phyloP scores from a whole-genome alignment of 37 sponge, comb jelly and placozoan species.

The Chondrilla cf. caribensis region DNA sequence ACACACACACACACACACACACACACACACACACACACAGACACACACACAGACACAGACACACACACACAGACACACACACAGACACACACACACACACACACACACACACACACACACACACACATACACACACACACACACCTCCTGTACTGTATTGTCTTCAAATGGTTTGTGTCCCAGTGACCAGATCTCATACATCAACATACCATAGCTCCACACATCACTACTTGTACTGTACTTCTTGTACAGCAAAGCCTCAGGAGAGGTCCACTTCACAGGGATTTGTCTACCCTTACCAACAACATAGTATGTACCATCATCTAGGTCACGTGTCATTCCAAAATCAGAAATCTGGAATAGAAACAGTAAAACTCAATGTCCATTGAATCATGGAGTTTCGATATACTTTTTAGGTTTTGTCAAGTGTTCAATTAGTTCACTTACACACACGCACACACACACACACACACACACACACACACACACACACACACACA shows the following conservation, averaged over 20 bases:
- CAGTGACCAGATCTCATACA: conserved; percentile 26
- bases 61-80: neutral
- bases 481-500: too few species aligned
- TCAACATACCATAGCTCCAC: conserved; percentile 21
- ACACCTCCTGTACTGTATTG: neutral
- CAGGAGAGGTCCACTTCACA: conserved; percentile 14
- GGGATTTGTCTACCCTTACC: neutral
- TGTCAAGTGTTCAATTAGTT: too few species aligned
- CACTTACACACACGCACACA: too few species aligned
- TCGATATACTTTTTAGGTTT: too few species aligned
- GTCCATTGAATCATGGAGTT: too few species aligned
- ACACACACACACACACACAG: too few species aligned
- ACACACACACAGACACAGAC: neutral
- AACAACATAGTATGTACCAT: neutral
- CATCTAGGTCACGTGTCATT: conserved; percentile 12
- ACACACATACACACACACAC: neutral
- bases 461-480: too few species aligned
- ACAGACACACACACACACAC: conserved; percentile 1
- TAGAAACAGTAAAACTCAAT: neutral
- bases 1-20: too few species aligned
- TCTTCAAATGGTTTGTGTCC: conserved; percentile 24
- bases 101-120: conserved; percentile 7
- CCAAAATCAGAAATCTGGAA: conserved; percentile 27
- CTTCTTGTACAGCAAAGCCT: conserved; percentile 17
- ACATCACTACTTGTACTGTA: conserved; percentile 23